These are phyloP conservation scores for Vulpes ferrilata DNA, from an alignment of 2,113 vertebrate genomes.

Conservation along the genomic window DNA sequence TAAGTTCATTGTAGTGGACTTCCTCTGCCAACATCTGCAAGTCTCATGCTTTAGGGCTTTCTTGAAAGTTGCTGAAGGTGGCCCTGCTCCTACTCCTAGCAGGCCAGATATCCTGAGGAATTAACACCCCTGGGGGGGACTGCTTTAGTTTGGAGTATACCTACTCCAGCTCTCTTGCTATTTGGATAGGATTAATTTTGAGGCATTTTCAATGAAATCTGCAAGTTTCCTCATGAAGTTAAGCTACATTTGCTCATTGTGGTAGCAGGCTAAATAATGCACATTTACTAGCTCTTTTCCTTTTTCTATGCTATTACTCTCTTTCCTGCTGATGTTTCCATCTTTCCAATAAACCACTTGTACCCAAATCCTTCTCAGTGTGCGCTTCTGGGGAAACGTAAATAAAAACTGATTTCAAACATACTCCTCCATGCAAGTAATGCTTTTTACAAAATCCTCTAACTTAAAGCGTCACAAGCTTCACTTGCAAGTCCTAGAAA, in stretches of 20 bases:
- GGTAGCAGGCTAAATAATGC: background rate
- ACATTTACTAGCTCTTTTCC: background rate
- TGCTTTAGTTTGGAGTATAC: background rate
- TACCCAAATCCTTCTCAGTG: background rate
- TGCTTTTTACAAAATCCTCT: background rate
- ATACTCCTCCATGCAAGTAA: background rate
- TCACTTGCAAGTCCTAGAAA: background rate
- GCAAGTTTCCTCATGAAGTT: background rate
- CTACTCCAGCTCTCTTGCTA: background rate
- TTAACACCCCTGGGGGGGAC: background rate
- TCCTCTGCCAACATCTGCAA: background rate
- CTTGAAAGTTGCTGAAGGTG: background rate
- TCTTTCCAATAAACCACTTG: background rate
- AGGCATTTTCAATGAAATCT: background rate
- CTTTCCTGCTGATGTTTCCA: background rate
- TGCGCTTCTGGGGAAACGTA: slow-evolving; percentile 1
- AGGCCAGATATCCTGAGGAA: background rate
- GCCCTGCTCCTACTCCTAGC: background rate
- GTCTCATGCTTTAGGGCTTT: background rate
- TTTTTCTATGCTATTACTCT: background rate
- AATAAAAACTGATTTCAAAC: slow-evolving; percentile 18
- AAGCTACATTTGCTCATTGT: background rate
- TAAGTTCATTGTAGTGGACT: background rate
- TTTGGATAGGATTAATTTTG: background rate
- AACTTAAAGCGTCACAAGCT: background rate